These are phyloP conservation scores for Gadopsis marmoratus DNA, from an alignment of 2,797 vertebrate genomes.

Conservation along the genomic window DNA sequence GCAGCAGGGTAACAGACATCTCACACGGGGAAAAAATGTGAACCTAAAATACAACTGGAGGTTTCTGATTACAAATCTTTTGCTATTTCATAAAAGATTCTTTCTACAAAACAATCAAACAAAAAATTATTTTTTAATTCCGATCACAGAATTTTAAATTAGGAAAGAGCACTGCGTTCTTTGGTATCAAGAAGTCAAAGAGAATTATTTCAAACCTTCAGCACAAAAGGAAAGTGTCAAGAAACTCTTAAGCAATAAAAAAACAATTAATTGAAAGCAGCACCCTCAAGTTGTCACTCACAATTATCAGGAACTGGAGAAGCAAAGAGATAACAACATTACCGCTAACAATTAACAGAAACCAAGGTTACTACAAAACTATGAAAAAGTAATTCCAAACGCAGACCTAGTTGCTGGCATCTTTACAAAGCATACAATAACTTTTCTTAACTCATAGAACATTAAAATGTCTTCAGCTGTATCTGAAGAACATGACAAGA, in stretches of 20 bases:
- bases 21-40: neutral
- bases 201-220: neutral
- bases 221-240: neutral
- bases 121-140: neutral
- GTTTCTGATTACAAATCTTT: neutral
- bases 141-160: neutral
- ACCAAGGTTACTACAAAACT: neutral
- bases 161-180: neutral
- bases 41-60: neutral
- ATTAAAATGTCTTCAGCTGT: neutral
- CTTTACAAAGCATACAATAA: neutral
- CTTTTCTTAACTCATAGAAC: neutral
- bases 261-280: neutral
- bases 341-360: neutral
- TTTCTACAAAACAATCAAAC: neutral
- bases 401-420: neutral
- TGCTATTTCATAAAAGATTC: neutral
- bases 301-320: neutral
- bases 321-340: neutral
- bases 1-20: neutral
- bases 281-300: neutral
- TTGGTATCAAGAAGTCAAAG: neutral
- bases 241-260: neutral
- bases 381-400: neutral
- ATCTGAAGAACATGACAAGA: constrained; percentile 1